phyloP scores from a whole-genome alignment of 2,888 invertebrate genomes.

The Serrognathus titanus region DNA sequence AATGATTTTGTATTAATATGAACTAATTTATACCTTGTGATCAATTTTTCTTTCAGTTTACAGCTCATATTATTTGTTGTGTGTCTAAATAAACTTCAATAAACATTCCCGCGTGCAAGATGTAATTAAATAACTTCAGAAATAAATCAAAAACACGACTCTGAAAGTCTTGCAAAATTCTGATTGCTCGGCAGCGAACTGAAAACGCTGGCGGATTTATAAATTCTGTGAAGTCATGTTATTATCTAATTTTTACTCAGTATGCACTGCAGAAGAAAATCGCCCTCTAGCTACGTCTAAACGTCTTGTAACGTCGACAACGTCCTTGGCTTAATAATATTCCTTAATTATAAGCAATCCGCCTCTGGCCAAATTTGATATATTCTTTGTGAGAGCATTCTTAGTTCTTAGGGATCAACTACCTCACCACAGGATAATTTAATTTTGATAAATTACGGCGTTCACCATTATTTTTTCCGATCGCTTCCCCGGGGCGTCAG shows the following conservation, averaged over 20 bases:
- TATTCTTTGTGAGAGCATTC: background rate
- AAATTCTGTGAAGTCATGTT: background rate
- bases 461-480: conserved; percentile 13
- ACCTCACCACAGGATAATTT: conserved; percentile 5
- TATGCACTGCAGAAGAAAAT: conserved; percentile 1
- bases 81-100: too few relatives aligned
- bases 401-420: background rate
- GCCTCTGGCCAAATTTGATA: conserved; percentile 13
- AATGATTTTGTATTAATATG: too few relatives aligned
- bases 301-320: conserved; percentile 13
- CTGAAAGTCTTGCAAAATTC: too few relatives aligned
- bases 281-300: conserved; percentile 7
- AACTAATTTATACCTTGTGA: too few relatives aligned
- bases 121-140: too few relatives aligned
- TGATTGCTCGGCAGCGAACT: too few relatives aligned
- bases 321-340: conserved; percentile 29
- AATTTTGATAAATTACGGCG: conserved; percentile 11
- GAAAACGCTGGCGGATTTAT: background rate
- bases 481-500: conserved; percentile 6
- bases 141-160: too few relatives aligned
- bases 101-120: too few relatives aligned
- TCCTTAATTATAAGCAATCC: conserved; percentile 17
- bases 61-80: too few relatives aligned
- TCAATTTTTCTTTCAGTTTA: too few relatives aligned
- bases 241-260: background rate